A percentile compares a stretch with the other conserved stretches of the same genome.
Conservation (phyloP, 2,797 vertebrate species). For the Artibeus lituratus region DNA sequence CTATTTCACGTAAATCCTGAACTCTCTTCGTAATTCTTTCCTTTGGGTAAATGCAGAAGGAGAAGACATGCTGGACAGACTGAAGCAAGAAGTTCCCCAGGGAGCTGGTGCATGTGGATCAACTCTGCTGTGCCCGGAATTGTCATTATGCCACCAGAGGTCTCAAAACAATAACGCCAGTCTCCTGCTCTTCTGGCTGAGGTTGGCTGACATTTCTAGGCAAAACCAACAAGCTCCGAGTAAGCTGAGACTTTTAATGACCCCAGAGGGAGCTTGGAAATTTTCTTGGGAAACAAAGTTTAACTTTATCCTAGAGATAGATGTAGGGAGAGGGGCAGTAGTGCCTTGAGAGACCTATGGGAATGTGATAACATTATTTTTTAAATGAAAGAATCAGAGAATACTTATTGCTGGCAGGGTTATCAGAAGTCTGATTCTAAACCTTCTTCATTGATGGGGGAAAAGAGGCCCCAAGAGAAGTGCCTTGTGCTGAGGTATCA, state of each 20-base stretch:
- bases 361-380: not conserved
- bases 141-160: not conserved
- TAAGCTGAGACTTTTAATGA: slow-evolving; percentile 22
- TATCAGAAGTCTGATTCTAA: not conserved
- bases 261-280: not conserved
- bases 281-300: slow-evolving; percentile 24
- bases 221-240: slow-evolving; percentile 32
- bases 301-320: slow-evolving; percentile 16
- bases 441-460: not conserved
- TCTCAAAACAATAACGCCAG: slow-evolving; percentile 36
- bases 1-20: not conserved
- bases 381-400: not conserved
- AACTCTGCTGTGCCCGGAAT: not conserved
- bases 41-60: not conserved
- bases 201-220: not conserved
- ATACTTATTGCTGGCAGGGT: not conserved
- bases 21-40: not conserved
- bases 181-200: not conserved
- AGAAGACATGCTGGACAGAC: not conserved
- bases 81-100: not conserved
- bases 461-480: not conserved
- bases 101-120: not conserved
- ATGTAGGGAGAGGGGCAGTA: not conserved
- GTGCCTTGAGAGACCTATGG: not conserved
- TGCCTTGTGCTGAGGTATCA: not conserved